Percentiles rank a stretch among this genome's conserved stretches.
Evolutionary conservation across 2,113 vertebrate species (phyloP).

Genomic region (Actinemys pallida): DNA sequence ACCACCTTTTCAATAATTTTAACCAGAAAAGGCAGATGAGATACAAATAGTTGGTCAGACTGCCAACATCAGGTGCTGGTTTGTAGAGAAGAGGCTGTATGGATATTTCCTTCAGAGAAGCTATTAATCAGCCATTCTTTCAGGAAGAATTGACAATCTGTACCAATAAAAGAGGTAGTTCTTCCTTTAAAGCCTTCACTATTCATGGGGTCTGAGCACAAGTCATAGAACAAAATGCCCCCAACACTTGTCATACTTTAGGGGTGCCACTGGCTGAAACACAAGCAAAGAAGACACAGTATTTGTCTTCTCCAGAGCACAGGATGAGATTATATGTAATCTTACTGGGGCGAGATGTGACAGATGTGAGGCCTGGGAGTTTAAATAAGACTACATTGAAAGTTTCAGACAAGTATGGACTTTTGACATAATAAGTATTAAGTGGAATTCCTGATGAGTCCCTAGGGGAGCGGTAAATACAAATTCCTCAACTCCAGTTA

Average conservation of each 20-base stretch:
- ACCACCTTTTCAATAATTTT: neutral
- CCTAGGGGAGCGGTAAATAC: neutral
- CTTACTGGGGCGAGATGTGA: neutral
- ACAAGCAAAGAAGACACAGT: neutral
- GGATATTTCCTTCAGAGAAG: neutral
- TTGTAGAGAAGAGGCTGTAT: neutral
- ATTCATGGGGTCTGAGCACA: too few relatives aligned
- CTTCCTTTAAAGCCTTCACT: too few relatives aligned
- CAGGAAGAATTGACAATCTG: too few relatives aligned
- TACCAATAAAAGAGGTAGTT: too few relatives aligned
- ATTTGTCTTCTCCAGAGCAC: neutral
- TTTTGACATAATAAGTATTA: neutral
- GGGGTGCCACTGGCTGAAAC: rapidly evolving
- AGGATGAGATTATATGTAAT: neutral
- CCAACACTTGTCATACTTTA: rapidly evolving
- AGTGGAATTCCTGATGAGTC: neutral
- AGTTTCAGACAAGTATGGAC: too few relatives aligned
- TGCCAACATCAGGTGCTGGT: neutral
- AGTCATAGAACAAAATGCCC: neutral
- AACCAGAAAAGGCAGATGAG: too few relatives aligned
- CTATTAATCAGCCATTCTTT: too few relatives aligned
- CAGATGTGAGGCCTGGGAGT: neutral
- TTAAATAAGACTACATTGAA: neutral
- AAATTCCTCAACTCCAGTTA: neutral
- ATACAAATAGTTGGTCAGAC: neutral